A percentile compares a stretch with the other conserved stretches of the same genome.
Evolutionary conservation across 2,888 invertebrate species (phyloP).

Genomic region (Geophilus truncorum): DNA sequence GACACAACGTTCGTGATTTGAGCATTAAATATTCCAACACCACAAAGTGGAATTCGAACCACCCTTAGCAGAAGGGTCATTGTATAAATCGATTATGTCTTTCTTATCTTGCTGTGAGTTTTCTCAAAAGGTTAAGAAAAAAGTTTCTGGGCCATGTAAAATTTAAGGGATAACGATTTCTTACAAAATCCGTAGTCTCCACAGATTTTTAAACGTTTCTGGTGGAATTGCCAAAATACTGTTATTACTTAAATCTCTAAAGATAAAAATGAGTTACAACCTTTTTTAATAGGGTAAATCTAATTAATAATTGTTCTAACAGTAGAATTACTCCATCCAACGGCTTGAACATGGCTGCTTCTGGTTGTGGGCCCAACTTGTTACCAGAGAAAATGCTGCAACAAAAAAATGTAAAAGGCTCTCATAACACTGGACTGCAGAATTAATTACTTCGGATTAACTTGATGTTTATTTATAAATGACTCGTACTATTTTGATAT

Average conservation of each 20-base stretch:
- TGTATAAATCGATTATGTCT: too few relatives aligned
- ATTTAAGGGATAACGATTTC: neutral
- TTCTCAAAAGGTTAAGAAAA: too few relatives aligned
- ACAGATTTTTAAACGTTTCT: constrained; percentile 46
- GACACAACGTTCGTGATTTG: too few relatives aligned
- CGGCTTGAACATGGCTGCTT: constrained; percentile 38
- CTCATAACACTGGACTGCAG: neutral
- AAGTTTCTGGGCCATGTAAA: neutral
- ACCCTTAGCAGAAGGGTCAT: too few relatives aligned
- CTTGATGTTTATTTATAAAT: constrained; percentile 38
- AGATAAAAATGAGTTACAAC: constrained; percentile 37
- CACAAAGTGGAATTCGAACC: too few relatives aligned
- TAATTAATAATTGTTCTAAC: constrained; percentile 34
- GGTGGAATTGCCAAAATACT: constrained; percentile 46
- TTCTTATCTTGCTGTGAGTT: too few relatives aligned
- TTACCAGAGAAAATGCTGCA: constrained; percentile 42
- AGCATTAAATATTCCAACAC: too few relatives aligned
- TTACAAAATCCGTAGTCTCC: constrained; percentile 45
- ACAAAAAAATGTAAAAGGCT: constrained; percentile 10
- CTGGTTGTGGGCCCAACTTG: constrained; percentile 39
- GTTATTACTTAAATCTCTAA: constrained; percentile 50
- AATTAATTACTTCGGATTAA: neutral
- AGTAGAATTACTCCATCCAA: constrained; percentile 38
- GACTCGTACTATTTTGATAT: constrained; percentile 47
- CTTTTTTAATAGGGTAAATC: neutral